Evolutionary conservation across 2,888 invertebrate genomes (phyloP), one percentile per base, ranked within the genome.

Genomic region (Allophyes oxyacanthae): DNA sequence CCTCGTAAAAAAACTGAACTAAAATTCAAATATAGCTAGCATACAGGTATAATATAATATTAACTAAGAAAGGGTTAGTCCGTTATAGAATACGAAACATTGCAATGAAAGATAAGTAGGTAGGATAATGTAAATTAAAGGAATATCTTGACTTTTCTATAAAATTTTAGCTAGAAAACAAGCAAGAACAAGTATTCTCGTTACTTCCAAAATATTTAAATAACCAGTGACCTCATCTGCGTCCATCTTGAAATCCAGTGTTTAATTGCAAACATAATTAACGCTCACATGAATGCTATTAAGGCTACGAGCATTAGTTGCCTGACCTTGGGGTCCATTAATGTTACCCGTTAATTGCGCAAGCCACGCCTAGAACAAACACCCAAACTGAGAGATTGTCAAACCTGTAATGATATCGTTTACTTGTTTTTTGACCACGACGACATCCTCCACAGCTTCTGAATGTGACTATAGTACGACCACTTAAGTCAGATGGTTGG

Each of bases 241-340:
- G 38, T 41, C 52, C 65, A 59, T 64, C 61, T 72, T 69, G 59
- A 56, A 68, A 62, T 73, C 59, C 59, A 46, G 34, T 58, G 59
- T 66, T 69, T 69, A 75, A 66, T 72, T 70, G 70, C 64, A 78
- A 73, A 73, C 63, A 77, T 70, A 75, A 76, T 78, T 73, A 78
- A 60, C 61, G 58, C 67, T 63, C 62, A 52, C 67, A 72, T 64
- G 68, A 75, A 57, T 61, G 64, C 57, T 62, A 70, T 65, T 72
- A 66, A 68, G 57, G 65, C 67, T 70, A 65, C 63, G 52, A 48
- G 53, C 69, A 69, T 64, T 28, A 61, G 48, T 37, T 25, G 38
- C 59, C 56, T 40, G 74, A 69, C 82, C 83, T 83, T 82, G 74
- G 44, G 46, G 66, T 67, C 70, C 68, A 75, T 75, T 66, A 62